A percentile compares a stretch with the other conserved stretches of the same genome.
Evolutionary conservation across 1,140 invertebrate genomes (phyloP).

Genomic region (Philaenus spumarius): DNA sequence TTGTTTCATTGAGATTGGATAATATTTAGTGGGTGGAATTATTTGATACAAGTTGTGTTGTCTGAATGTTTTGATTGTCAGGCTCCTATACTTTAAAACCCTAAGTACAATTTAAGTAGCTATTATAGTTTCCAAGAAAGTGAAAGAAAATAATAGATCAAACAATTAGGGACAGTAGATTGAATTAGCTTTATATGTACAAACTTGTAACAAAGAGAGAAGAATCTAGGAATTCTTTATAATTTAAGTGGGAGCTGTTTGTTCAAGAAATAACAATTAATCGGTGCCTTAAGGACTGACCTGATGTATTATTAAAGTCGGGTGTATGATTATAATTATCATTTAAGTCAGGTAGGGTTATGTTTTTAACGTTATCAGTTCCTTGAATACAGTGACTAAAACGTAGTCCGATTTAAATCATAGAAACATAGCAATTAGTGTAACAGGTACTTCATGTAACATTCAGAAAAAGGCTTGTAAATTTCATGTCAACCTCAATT

Average conservation of each 20-base stretch:
- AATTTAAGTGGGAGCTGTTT: neutral
- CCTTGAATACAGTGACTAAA: neutral
- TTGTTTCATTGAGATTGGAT: no score
- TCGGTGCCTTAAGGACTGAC: neutral
- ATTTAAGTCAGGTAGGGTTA: neutral
- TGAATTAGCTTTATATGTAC: no score
- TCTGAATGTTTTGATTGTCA: no score
- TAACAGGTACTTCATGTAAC: neutral
- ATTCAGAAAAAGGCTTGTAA: neutral
- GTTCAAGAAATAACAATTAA: neutral
- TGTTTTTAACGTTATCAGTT: neutral
- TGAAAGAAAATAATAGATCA: no score
- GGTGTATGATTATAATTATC: neutral
- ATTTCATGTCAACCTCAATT: neutral
- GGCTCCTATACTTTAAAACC: no score
- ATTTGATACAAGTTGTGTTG: no score
- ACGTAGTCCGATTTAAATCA: neutral
- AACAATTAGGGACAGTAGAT: no score
- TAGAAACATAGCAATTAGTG: neutral
- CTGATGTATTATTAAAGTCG: neutral
- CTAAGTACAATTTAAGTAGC: no score
- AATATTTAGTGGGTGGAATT: no score
- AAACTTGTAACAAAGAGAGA: neutral
- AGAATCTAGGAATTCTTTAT: neutral
- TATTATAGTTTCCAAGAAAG: no score